phyloP scores from a whole-genome alignment of 2,113 vertebrate genomes.

The Apaloderma vittatum region DNA sequence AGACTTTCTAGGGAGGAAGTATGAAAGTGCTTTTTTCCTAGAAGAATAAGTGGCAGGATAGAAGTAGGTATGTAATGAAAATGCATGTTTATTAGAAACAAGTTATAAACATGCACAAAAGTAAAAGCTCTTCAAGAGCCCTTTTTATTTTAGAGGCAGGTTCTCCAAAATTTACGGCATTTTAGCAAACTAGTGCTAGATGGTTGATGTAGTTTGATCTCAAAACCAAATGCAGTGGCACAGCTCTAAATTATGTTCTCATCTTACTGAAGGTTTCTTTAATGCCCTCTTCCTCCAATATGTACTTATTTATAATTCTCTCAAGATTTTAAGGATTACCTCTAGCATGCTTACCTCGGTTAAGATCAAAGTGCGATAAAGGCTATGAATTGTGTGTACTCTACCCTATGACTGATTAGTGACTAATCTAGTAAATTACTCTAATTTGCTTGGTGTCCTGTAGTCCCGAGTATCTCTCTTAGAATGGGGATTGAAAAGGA shows the following conservation, averaged over 20 bases:
- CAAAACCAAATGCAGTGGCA: background rate
- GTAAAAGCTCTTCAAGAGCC: background rate
- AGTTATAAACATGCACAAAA: background rate
- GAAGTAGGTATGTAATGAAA: background rate
- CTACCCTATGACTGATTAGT: background rate
- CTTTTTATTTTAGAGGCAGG: background rate
- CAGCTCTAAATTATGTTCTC: background rate
- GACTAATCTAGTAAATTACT: background rate
- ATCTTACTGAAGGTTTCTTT: background rate
- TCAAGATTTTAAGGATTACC: background rate
- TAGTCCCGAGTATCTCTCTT: rapidly evolving
- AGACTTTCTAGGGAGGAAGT: background rate
- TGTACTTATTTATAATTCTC: background rate
- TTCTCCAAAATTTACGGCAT: background rate
- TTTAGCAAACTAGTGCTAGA: background rate
- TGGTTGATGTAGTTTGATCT: background rate
- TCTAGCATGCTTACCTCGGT: background rate
- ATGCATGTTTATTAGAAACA: background rate
- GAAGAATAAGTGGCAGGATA: background rate
- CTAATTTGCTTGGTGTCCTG: background rate
- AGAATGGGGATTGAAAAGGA: background rate
- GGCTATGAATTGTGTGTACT: background rate
- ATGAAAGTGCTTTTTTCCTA: background rate
- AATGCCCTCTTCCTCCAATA: background rate
- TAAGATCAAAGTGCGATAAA: background rate